Conservation (phyloP, 2,113 vertebrate species). For the Turnix velox region DNA sequence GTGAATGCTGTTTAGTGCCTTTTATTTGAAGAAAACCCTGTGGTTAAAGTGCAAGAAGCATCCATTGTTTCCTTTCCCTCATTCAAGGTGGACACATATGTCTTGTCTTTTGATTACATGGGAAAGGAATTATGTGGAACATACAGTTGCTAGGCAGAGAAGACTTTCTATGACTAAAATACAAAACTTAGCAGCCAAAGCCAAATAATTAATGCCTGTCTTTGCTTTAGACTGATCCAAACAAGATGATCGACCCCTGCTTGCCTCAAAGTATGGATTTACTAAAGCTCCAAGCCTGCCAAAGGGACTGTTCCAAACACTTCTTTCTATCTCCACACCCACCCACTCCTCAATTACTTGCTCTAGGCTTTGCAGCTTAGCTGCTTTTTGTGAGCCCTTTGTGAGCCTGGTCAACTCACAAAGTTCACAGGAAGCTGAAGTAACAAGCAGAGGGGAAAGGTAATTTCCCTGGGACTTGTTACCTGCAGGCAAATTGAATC, state of each 20-base stretch:
- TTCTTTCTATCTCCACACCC: not conserved
- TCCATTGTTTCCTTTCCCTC: not conserved
- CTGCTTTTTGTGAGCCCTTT: not conserved
- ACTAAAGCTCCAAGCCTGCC: not conserved
- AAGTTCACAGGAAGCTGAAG: not conserved
- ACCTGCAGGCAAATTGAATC: not conserved
- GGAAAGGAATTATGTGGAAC: not conserved
- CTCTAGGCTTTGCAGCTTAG: not conserved
- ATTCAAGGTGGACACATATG: rapidly evolving
- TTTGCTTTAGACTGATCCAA: not conserved
- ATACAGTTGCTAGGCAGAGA: not conserved
- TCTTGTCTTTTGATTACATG: not conserved
- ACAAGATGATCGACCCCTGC: not conserved
- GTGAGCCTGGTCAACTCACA: not conserved
- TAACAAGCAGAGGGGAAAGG: rapidly evolving
- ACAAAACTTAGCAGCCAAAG: not conserved
- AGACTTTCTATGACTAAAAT: not conserved
- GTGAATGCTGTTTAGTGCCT: not conserved
- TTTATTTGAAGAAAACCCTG: not conserved
- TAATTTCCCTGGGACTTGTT: not conserved
- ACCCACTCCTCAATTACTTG: rapidly evolving
- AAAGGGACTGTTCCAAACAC: not conserved
- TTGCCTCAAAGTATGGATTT: not conserved
- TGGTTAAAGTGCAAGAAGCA: not conserved
- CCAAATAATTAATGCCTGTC: not conserved